Conservation (phyloP, 1,140 invertebrate genomes). For the Drosophila paulistorum region DNA sequence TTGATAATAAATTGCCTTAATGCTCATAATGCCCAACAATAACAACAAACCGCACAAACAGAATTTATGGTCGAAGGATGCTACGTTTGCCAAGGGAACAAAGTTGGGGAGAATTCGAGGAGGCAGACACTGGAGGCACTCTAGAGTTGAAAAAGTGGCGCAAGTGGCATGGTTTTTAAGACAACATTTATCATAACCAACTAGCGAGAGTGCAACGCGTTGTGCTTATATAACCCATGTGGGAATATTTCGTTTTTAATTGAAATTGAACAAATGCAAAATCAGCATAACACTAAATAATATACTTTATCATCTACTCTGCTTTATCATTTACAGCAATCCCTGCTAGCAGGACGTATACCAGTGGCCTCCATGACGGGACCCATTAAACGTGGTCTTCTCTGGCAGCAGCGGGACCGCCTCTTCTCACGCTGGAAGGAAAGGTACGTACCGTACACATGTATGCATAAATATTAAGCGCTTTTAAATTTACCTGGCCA, state of each 20-base stretch:
- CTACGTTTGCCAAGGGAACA: constrained; percentile 16
- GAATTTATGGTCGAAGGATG: constrained; percentile 64
- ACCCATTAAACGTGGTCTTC: constrained; percentile 86
- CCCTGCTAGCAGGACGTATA: constrained; percentile 83
- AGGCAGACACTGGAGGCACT: background rate
- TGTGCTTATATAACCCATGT: constrained; percentile 63
- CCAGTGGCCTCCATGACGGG: constrained; percentile 82
- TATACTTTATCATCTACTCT: constrained; percentile 24
- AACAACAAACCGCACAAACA: constrained; percentile 61
- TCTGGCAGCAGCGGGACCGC: constrained; percentile 88
- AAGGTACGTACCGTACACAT: constrained; percentile 68
- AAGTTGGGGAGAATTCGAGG: background rate
- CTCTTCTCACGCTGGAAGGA: constrained; percentile 89
- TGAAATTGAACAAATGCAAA: constrained; percentile 62
- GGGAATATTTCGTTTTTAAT: constrained; percentile 59
- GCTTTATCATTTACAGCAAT: constrained; percentile 80
- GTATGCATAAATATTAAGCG: constrained; percentile 53
- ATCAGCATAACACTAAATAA: constrained; percentile 55
- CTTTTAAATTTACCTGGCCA: constrained; percentile 57
- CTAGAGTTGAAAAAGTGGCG: constrained; percentile 43
- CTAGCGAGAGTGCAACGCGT: constrained; percentile 50
- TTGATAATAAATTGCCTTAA: constrained; percentile 71
- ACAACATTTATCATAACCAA: constrained; percentile 69
- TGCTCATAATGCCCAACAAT: constrained; percentile 57
- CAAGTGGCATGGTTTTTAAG: constrained; percentile 74